Evolutionary conservation across 2,797 vertebrate species (phyloP).

Genomic region (Paramormyrops hopkinsi): DNA sequence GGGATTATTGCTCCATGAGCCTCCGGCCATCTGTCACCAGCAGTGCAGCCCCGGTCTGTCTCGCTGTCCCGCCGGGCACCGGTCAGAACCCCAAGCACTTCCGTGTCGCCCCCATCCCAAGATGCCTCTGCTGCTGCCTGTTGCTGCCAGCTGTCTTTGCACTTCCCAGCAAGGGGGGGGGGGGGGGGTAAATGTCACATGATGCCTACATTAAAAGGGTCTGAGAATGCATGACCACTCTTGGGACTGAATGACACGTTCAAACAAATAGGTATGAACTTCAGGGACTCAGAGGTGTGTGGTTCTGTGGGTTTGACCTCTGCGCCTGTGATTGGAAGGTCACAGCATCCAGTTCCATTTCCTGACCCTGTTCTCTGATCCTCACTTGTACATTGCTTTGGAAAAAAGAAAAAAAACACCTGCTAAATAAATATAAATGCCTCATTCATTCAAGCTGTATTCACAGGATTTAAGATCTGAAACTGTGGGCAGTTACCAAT

Average conservation of each 20-base stretch:
- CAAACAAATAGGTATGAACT: not conserved
- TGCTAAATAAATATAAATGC: not conserved
- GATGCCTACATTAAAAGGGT: not conserved
- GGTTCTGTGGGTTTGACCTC: not conserved
- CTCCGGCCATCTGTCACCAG: constrained; percentile 7
- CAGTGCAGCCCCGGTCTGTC: not conserved
- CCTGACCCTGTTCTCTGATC: not conserved
- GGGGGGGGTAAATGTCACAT: not conserved
- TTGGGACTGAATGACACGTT: not conserved
- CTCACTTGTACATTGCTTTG: not conserved
- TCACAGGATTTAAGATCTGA: not conserved
- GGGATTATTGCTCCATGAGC: not conserved
- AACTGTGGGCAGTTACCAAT: not conserved
- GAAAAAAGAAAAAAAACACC: not conserved
- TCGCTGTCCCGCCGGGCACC: not conserved
- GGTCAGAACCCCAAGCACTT: not conserved
- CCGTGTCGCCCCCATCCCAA: not conserved
- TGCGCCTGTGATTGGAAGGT: not conserved
- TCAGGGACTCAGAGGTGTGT: not conserved
- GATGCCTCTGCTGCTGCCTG: not conserved
- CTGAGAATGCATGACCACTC: not conserved
- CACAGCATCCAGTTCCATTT: not conserved
- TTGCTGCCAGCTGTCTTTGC: not conserved
- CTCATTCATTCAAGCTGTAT: not conserved
- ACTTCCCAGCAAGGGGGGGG: not conserved